A percentile compares a stretch with the other conserved stretches of the same genome.
These are phyloP conservation scores for Forbesichthys papilliferus DNA, from an alignment of 2,113 vertebrate species.

Conservation along the genomic window DNA sequence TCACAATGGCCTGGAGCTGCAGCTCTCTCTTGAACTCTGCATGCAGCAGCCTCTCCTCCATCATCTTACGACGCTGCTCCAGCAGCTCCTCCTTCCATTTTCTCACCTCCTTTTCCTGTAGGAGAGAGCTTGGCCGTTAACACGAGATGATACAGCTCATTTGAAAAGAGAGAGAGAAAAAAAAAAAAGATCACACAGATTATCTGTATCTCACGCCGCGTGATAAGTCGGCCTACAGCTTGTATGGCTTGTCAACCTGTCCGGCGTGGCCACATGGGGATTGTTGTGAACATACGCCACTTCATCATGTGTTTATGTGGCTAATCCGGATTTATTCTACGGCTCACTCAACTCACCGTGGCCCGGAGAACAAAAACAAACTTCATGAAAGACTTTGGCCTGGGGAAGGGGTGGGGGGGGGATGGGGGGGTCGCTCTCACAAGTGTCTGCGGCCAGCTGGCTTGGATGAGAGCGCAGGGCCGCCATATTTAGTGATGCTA, in stretches of 20 bases:
- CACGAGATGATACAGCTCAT: neutral
- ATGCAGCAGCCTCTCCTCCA: slow-evolving; percentile 96
- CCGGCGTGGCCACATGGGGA: slow-evolving; percentile 18
- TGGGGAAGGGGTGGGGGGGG: neutral
- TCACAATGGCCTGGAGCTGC: slow-evolving; percentile 96
- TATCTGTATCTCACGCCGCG: slow-evolving; percentile 6
- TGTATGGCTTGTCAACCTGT: slow-evolving; percentile 28
- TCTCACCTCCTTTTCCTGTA: slow-evolving; percentile 94
- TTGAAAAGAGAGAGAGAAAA: neutral
- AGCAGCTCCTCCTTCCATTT: slow-evolving; percentile 98
- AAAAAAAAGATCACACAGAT: neutral
- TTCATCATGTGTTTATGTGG: slow-evolving; percentile 60
- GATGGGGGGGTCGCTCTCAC: slow-evolving; percentile 36
- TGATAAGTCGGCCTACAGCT: slow-evolving; percentile 28
- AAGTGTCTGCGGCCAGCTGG: slow-evolving; percentile 58
- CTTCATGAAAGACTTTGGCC: slow-evolving; percentile 64
- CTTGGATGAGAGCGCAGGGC: slow-evolving; percentile 46
- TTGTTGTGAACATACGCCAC: slow-evolving; percentile 53
- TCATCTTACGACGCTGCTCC: slow-evolving; percentile 94
- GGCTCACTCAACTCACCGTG: slow-evolving; percentile 48
- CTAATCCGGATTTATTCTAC: slow-evolving; percentile 60
- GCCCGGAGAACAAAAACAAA: slow-evolving; percentile 63
- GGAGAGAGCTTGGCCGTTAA: slow-evolving; percentile 10
- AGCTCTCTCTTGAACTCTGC: slow-evolving; percentile 96
- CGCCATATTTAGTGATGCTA: slow-evolving; percentile 66